Evolutionary conservation across 2,888 invertebrate genomes (phyloP), one percentile per base, ranked within the genome.

Genomic region (Anthrax anthrax): DNA sequence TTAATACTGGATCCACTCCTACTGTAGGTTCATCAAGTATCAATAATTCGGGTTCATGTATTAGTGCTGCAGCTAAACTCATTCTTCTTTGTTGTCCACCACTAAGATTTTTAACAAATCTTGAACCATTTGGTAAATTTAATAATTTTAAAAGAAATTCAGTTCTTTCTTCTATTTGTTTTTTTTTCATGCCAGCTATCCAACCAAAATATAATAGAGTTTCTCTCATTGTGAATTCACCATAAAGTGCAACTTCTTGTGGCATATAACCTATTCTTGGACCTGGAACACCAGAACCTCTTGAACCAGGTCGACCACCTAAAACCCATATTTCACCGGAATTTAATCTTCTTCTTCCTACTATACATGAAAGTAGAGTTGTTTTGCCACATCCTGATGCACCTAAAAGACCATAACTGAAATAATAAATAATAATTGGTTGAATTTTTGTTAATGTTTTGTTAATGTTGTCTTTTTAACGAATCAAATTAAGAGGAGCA

Each of bases 1-100:
- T 71, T 13, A 94, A 69, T 34, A 92, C 76, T 1, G 92, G 92
- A 69, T 94, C 92, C 2, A 94, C 86, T 34, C 92, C 94, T 16
- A 91, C 92, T 0, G 92, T 94, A 0, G 92, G 92, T 60, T 94
- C 94, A 60, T 94, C 94, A 47, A 94, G 70, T 58, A 94, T 92
- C 49, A 94, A 68, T 29, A 94, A 72, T 61, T 91, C 89, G 0
- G 94, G 92, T 51, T 88, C 84, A 53, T 92, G 89, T 38, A 94
- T 72, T 29, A 94, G 70, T 0, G 92, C 89, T 0, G 88, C 85
- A 0, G 91, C 88, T 55, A 94, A 76, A 0, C 92, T 92, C 3
- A 91, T 85, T 51, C 94, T 74, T 46, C 94, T 72, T 63, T 86
- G 84, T 62, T 94, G 92, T 14, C 94, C 94, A 39, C 92, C 94